Base-by-base conservation (phyloP, 1,140 invertebrate genomes). In the Zophobas atratus region DNA sequence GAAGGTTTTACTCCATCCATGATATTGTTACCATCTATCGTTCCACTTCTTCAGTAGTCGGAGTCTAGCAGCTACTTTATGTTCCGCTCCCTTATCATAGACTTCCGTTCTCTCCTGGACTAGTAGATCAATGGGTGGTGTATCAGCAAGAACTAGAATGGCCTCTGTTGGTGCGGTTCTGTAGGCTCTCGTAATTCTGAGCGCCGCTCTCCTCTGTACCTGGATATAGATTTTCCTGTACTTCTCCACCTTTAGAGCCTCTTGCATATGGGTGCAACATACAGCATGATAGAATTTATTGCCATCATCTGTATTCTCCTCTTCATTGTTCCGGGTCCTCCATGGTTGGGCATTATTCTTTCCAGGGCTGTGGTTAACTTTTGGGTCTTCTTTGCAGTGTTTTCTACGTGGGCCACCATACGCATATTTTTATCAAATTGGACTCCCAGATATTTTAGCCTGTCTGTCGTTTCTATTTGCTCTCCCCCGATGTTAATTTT, bases 1-100 rank as follows among this genome's bases (percentile, higher is more conserved):
- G 6, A 80, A 63, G 46, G 2, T 35, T 35, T 76, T 80, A 1
- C 78, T 57, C 73, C 71, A 80, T 67, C 53, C 36, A 8, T n/a
- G 8, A 6, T 75, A 33, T 6, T 32, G 6, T 0, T 46, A 20
- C 79, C 78, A 81, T 46, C 55, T 56, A 1, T 38, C 36, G 46
- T 77, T 71, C 76, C 80, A 80, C 41, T 67, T 46, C 5, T 75
- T 38, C 6, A 76, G 3, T 1, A 67, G 32, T 6, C 39, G 32
- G 55, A 1, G 32, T 43, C 36, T 73, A 6, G 46, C 76, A 36
- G 6, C 33, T 4, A 2, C n/a, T 53, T 36, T 67, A n/a, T 6
- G 4, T 75, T 49, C n/a, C 1, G 8, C 38, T n/a, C 53, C 32
- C 4, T 36, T 2, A 4, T 39, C 8, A 1, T 75, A 38, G 20